Percentiles rank a stretch among this genome's conserved stretches.
These are phyloP conservation scores for Chrysochloris asiatica DNA, from an alignment of 2,113 vertebrate genomes.

Conservation along the genomic window DNA sequence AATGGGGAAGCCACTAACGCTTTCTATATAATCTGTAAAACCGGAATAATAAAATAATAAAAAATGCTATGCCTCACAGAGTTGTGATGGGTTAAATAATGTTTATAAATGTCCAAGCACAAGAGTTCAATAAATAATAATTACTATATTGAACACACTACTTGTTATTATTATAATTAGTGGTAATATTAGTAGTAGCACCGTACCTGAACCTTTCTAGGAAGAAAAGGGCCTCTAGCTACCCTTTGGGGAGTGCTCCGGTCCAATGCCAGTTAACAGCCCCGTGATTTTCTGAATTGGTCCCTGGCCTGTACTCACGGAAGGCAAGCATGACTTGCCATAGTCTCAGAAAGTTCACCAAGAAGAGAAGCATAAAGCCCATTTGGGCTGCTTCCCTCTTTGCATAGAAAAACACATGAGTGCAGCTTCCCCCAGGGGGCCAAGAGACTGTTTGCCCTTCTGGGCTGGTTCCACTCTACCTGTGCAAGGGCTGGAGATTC, in stretches of 20 bases:
- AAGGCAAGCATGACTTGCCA: background rate
- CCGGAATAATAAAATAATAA: background rate
- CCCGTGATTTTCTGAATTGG: background rate
- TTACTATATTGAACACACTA: background rate
- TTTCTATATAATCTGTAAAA: background rate
- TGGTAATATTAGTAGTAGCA: background rate
- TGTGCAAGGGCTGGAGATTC: slow-evolving; percentile 41
- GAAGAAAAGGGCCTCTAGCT: background rate
- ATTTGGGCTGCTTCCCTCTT: background rate
- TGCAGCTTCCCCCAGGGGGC: background rate
- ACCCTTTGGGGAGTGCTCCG: background rate
- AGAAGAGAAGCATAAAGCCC: background rate
- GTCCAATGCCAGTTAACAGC: background rate
- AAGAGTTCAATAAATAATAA: background rate
- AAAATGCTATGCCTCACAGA: background rate
- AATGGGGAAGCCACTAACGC: background rate
- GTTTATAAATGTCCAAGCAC: slow-evolving; percentile 19
- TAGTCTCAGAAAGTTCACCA: background rate
- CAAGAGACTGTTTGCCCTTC: background rate
- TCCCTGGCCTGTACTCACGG: background rate
- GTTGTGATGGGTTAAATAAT: background rate
- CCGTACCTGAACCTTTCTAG: background rate
- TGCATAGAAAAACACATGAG: background rate
- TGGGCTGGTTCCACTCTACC: slow-evolving; percentile 52
- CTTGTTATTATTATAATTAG: background rate